Evolutionary conservation across 2,888 invertebrate species (phyloP).

Genomic region (Yponomeuta plumbellus): DNA sequence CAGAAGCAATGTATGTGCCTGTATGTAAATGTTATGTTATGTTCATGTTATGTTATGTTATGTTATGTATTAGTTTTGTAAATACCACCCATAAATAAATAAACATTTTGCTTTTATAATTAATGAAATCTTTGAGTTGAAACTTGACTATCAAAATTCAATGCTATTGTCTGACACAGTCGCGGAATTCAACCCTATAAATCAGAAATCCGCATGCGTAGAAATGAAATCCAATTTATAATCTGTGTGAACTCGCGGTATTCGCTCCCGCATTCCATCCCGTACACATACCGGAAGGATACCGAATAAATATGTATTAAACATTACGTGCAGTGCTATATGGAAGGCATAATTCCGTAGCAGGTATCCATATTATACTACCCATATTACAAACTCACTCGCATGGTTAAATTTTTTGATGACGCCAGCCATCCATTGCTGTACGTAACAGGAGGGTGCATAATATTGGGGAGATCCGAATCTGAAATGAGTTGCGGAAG

Average conservation of each 20-base stretch:
- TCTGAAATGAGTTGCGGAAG: slow-evolving; percentile 13
- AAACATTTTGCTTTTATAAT: too few species aligned
- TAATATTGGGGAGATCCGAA: slow-evolving; percentile 12
- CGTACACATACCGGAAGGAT: slow-evolving; percentile 33
- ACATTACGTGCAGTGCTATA: slow-evolving; percentile 44
- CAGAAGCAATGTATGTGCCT: too few species aligned
- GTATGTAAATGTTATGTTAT: too few species aligned
- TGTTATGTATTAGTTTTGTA: too few species aligned
- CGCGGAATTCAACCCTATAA: slow-evolving; percentile 14
- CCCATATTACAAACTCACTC: slow-evolving; percentile 1
- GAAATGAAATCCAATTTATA: slow-evolving; percentile 36
- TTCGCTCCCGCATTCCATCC: slow-evolving; percentile 21
- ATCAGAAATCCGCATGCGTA: slow-evolving; percentile 35
- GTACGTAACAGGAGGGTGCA: slow-evolving; percentile 14
- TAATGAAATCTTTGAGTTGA: too few species aligned
- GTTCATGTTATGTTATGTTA: too few species aligned
- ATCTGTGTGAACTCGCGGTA: slow-evolving; percentile 13
- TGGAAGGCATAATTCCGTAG: not conserved
- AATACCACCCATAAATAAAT: too few species aligned
- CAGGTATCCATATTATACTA: slow-evolving; percentile 1
- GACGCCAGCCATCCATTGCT: slow-evolving; percentile 12
- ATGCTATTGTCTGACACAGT: not conserved
- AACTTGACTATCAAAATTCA: not conserved
- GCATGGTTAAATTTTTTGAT: slow-evolving; percentile 11
- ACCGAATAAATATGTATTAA: slow-evolving; percentile 67